Evolutionary conservation across 2,888 invertebrate species (phyloP).

Genomic region (Volucella inanis): DNA sequence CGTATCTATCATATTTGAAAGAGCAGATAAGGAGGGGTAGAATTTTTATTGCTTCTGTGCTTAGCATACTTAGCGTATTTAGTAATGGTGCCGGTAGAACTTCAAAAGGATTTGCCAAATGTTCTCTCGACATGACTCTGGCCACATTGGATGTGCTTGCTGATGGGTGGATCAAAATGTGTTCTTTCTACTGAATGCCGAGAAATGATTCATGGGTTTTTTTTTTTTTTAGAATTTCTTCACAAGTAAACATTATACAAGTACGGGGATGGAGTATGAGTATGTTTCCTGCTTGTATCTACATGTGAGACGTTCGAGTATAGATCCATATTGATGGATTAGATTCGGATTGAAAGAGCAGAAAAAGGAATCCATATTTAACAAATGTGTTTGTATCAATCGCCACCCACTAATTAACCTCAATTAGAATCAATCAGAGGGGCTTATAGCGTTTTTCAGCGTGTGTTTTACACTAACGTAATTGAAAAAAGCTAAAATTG

Average conservation of each 20-base stretch:
- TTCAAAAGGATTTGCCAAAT: constrained; percentile 64
- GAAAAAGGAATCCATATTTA: constrained; percentile 27
- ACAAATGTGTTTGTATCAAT: constrained; percentile 50
- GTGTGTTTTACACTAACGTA: constrained; percentile 58
- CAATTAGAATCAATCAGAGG: constrained; percentile 69
- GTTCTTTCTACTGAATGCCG: constrained; percentile 20
- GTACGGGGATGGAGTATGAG: too few species aligned
- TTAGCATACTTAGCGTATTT: not conserved
- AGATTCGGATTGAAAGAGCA: not conserved
- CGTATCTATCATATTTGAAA: constrained; percentile 45
- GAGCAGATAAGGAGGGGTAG: constrained; percentile 27
- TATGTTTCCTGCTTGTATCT: constrained; percentile 16
- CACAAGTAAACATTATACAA: constrained; percentile 1
- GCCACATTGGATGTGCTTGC: constrained; percentile 11
- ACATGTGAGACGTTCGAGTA: constrained; percentile 4
- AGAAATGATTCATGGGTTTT: constrained; percentile 65
- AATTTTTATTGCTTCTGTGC: constrained; percentile 57
- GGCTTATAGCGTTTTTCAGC: constrained; percentile 19
- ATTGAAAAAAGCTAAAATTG: constrained; percentile 29
- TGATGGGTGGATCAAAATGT: constrained; percentile 50
- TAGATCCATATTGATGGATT: constrained; percentile 22
- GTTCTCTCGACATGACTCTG: not conserved
- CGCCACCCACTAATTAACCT: constrained; percentile 67
- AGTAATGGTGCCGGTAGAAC: constrained; percentile 20
- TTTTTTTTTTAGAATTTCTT: constrained; percentile 56